Evolutionary conservation across 2,888 invertebrate species (phyloP), one percentile per base, ranked within the genome.

Genomic region (Drosophila neotestacea): DNA sequence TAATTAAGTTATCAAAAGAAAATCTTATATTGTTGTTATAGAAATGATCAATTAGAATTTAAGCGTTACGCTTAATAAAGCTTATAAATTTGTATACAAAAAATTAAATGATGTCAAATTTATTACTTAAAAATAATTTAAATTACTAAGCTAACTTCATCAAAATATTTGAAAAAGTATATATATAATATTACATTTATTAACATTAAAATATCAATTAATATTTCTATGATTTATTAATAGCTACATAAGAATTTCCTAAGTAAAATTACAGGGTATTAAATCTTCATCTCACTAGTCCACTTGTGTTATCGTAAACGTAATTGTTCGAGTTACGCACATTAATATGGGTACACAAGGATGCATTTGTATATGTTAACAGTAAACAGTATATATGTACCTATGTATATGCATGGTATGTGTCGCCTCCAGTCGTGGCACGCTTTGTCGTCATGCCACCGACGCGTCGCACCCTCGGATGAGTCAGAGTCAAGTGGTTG

Each of bases 401-500:
- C 2, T 46, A 22, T 51, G 16, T 30, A 38, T 13, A 7, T 60
- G n/a, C 7, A 41, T 42, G 27, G 38, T 28, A 47, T 13, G 32
- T 50, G 63, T 69, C 38, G 55, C 13, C 48, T 38, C 39, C 54
- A 39, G 60, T 59, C 54, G 65, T 63, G 73, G 46, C 67, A 42
- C 52, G 34, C 59, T 56, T 73, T 73, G 70, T 76, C 73, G 66
- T 63, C 59, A 48, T 34, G 59, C 42, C 54, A 27, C 30, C 27
- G 27, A 11, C 44, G 6, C 22, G 4, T 0, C 22, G 4, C 22
- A 6, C 44, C 27, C 27, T 4, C 11, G 6, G 4, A 4, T 27
- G 62, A 73, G 77, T 76, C 82, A 72, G 70, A 73, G 81, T 87
- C 88, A 84, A 87, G 88, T 82, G 82, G 74, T 72, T 85, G 85